A percentile compares a stretch with the other conserved stretches of the same genome.
Evolutionary conservation across 2,113 vertebrate genomes (phyloP).

Genomic region (Xyrauchen texanus): DNA sequence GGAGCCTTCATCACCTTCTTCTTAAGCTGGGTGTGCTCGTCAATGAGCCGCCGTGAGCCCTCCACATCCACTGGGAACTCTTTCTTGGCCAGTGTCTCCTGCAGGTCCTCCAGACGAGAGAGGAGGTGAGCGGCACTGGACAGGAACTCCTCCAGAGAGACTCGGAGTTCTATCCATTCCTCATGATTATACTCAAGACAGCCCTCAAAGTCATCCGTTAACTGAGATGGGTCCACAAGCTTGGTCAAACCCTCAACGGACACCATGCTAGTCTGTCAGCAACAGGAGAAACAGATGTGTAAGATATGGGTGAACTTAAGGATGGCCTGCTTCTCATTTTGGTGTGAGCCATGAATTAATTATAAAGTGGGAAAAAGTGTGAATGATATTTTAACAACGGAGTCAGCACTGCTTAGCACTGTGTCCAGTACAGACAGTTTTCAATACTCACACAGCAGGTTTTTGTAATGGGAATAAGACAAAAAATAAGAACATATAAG

Average conservation of each 20-base stretch:
- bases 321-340: background rate
- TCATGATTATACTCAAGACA: conserved; percentile 97
- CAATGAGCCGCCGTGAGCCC: conserved; percentile 90
- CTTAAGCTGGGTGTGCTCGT: conserved; percentile 95
- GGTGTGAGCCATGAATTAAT: background rate
- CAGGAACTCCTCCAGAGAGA: conserved; percentile 95
- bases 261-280: conserved; percentile 91
- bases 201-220: conserved; percentile 96
- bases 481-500: no score
- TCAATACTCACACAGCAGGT: no score
- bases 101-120: conserved; percentile 91
- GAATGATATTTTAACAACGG: no score
- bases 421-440: no score
- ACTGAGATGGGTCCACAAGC: conserved; percentile 95
- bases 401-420: no score
- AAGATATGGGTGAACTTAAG: background rate
- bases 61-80: conserved; percentile 97
- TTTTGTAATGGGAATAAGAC: no score
- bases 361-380: no score
- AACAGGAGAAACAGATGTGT: background rate
- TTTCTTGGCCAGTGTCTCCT: conserved; percentile 91
- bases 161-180: conserved; percentile 93
- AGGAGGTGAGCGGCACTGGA: conserved; percentile 91
- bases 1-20: conserved; percentile 98
- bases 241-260: conserved; percentile 96